These are phyloP conservation scores for Chrysotoxum bicinctum DNA, from an alignment of 2,888 invertebrate species.

Conservation along the genomic window DNA sequence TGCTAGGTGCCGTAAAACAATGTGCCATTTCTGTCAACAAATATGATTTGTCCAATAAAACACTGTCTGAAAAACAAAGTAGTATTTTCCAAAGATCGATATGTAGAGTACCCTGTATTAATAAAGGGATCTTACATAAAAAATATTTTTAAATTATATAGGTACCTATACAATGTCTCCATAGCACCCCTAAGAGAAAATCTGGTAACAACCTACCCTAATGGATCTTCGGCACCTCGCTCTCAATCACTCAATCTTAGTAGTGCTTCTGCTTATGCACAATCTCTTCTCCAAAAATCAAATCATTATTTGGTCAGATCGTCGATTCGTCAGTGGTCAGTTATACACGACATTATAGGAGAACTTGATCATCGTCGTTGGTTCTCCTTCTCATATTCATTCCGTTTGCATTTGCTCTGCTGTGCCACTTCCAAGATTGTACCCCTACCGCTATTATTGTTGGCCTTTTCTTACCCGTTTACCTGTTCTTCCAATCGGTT, in stretches of 20 bases:
- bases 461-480: constrained; percentile 66
- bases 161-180: no score
- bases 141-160: no score
- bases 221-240: constrained; percentile 7
- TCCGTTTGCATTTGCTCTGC: constrained; percentile 12
- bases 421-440: constrained; percentile 46
- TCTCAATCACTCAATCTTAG: not conserved
- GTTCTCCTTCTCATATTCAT: constrained; percentile 35
- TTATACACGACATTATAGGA: not conserved
- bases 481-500: constrained; percentile 53
- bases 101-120: no score
- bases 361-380: not conserved
- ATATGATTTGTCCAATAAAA: no score
- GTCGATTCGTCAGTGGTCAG: not conserved
- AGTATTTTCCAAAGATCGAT: no score
- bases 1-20: no score
- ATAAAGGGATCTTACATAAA: no score
- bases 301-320: not conserved
- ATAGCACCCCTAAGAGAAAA: no score
- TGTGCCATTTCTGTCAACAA: no score
- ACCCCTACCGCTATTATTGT: constrained; percentile 44
- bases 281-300: not conserved
- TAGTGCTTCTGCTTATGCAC: not conserved
- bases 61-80: no score
- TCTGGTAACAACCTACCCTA: constrained; percentile 28